A percentile compares a stretch with the other conserved stretches of the same genome.
These are phyloP conservation scores for Nebria ingens DNA, from an alignment of 1,140 invertebrate genomes.

Conservation along the genomic window DNA sequence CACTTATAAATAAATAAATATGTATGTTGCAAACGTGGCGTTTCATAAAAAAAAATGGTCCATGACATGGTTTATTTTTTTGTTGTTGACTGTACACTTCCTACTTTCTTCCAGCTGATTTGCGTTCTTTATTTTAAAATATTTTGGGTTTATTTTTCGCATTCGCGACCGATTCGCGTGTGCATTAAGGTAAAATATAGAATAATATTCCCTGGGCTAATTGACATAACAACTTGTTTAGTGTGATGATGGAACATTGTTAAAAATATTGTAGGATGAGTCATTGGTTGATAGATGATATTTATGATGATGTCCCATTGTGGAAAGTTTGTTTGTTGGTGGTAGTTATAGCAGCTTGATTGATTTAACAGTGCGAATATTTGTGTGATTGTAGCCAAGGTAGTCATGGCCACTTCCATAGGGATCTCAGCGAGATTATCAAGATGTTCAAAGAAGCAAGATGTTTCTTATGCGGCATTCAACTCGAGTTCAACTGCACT, in stretches of 20 bases:
- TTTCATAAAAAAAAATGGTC: conserved; percentile 54
- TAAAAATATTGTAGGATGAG: not conserved
- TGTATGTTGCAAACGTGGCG: conserved; percentile 58
- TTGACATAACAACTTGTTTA: no score
- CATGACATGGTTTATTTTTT: conserved; percentile 6
- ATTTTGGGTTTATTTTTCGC: conserved; percentile 1
- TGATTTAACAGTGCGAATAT: not conserved
- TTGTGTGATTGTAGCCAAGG: no score
- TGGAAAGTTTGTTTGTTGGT: no score
- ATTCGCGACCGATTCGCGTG: not conserved
- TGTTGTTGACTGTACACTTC: conserved; percentile 12
- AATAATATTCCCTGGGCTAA: no score
- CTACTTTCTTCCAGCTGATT: conserved; percentile 9
- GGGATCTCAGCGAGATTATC: conserved; percentile 31
- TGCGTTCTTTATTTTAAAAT: conserved; percentile 3
- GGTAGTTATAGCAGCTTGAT: not conserved
- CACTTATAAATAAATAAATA: conserved; percentile 53
- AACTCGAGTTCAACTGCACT: conserved; percentile 34
- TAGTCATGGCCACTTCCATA: conserved; percentile 20
- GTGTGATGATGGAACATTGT: no score
- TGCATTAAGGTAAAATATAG: not conserved
- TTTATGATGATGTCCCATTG: not conserved
- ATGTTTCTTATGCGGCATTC: conserved; percentile 21
- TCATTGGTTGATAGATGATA: conserved; percentile 3
- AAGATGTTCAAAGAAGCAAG: conserved; percentile 29